phyloP scores from a whole-genome alignment of 2,113 vertebrate genomes.

The Gnathonemus echidnorhynchus region DNA sequence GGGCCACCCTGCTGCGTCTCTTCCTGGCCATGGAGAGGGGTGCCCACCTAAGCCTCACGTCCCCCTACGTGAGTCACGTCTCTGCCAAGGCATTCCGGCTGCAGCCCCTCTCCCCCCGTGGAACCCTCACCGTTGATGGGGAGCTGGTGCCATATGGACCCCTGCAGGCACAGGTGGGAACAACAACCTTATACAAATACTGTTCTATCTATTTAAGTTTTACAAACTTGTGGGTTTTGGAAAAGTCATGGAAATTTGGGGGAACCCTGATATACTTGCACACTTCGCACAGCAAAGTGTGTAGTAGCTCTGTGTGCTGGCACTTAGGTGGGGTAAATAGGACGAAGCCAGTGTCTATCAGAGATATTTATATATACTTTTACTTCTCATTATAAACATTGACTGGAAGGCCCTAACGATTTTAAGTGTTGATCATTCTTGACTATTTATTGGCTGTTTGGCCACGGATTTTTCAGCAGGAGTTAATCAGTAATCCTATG shows the following conservation, averaged over 20 bases:
- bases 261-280: neutral
- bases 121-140: constrained; percentile 81
- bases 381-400: neutral
- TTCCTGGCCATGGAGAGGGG: constrained; percentile 84
- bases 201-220: too few species aligned
- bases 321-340: too few species aligned
- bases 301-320: neutral
- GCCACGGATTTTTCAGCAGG: too few species aligned
- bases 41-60: constrained; percentile 67
- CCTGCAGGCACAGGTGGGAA: constrained; percentile 74
- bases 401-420: neutral
- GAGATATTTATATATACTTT: neutral
- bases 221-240: too few species aligned
- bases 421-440: neutral
- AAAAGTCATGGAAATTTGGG: too few species aligned
- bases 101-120: constrained; percentile 72
- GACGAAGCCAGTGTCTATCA: neutral
- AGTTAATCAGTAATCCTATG: neutral
- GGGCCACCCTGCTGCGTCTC: constrained; percentile 70
- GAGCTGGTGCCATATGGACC: constrained; percentile 82
- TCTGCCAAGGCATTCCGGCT: constrained; percentile 76
- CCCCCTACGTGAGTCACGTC: constrained; percentile 70
- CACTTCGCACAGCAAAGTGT: neutral
- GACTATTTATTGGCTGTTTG: neutral
- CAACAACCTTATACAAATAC: too few species aligned